phyloP scores from a whole-genome alignment of 2,888 invertebrate species.

The Sipha maydis region DNA sequence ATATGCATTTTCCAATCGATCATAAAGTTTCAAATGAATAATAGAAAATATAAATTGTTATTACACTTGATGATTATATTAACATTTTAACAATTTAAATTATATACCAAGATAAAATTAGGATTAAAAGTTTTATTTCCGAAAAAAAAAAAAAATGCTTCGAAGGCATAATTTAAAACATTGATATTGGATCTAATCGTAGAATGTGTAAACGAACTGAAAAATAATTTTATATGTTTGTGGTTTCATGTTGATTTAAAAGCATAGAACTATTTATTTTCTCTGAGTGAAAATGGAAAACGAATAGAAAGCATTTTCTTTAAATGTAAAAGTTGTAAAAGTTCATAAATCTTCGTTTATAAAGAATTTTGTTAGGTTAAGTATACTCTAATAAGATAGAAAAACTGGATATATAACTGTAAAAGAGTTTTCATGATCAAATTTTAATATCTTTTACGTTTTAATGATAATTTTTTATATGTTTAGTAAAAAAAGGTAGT shows the following conservation, averaged over 20 bases:
- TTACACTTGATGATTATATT: too few relatives aligned
- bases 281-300: constrained; percentile 24
- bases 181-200: constrained; percentile 18
- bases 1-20: too few relatives aligned
- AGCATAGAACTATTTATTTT: constrained; percentile 32
- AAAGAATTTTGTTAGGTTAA: constrained; percentile 15
- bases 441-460: neutral
- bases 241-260: constrained; percentile 36
- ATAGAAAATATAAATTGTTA: too few relatives aligned
- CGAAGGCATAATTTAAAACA: too few relatives aligned
- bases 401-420: constrained; percentile 30
- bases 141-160: too few relatives aligned
- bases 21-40: too few relatives aligned
- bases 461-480: neutral
- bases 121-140: too few relatives aligned
- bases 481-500: neutral
- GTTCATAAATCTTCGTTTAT: constrained; percentile 48
- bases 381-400: constrained; percentile 11
- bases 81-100: too few relatives aligned
- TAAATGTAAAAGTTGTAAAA: constrained; percentile 24
- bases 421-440: constrained; percentile 7
- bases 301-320: constrained; percentile 20
- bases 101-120: too few relatives aligned
- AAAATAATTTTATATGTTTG: neutral
- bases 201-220: neutral